Conservation (phyloP, 2,113 vertebrate species). For the Panthera tigris region DNA sequence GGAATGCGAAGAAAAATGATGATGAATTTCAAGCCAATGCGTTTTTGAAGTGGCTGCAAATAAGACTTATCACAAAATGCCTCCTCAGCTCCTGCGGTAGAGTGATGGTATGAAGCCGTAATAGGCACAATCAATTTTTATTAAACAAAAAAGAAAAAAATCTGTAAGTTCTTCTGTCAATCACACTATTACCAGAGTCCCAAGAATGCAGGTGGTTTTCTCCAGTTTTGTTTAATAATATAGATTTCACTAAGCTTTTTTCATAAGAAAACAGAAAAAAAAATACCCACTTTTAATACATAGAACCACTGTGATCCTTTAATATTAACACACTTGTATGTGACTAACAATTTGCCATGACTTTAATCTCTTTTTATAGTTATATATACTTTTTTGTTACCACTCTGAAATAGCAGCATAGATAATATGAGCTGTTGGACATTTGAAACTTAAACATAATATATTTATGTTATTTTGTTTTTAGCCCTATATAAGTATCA, state of each 20-base stretch:
- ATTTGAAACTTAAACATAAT: background rate
- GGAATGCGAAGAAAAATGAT: constrained; percentile 57
- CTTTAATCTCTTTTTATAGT: background rate
- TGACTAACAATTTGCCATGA: background rate
- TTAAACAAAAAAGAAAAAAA: constrained; percentile 59
- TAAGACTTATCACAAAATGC: constrained; percentile 29
- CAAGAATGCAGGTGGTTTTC: background rate
- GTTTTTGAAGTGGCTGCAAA: constrained; percentile 64
- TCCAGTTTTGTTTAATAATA: constrained; percentile 22
- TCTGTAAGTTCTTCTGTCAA: constrained; percentile 57
- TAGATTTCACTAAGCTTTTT: constrained; percentile 49
- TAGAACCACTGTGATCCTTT: background rate
- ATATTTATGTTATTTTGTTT: background rate
- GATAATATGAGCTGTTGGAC: background rate
- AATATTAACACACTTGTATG: background rate
- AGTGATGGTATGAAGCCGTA: constrained; percentile 29
- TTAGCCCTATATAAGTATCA: background rate
- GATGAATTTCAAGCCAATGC: constrained; percentile 68
- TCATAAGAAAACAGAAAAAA: background rate
- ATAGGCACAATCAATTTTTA: constrained; percentile 71
- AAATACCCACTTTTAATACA: constrained; percentile 33
- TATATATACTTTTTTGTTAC: background rate
- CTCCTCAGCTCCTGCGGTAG: background rate
- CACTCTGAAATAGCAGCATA: background rate
- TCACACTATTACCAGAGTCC: constrained; percentile 13